Base-by-base conservation (phyloP, 2,797 vertebrate genomes). In the Lacerta viridis region DNA sequence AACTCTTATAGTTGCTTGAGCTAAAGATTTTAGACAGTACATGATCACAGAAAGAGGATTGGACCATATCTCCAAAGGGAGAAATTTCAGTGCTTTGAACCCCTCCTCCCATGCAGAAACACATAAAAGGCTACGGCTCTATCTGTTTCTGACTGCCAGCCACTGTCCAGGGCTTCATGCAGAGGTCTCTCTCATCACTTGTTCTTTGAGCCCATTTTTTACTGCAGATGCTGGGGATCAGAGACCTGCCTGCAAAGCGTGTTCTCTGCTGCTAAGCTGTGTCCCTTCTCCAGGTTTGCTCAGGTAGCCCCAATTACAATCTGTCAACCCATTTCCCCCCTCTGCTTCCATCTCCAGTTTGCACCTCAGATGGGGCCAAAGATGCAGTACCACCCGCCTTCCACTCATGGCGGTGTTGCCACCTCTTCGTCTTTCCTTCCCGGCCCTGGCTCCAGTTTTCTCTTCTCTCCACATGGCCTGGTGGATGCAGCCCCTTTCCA, bases 351-450 rank as follows among this genome's bases (percentile, higher is more conserved):
- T 69, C 25, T 90, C 83, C 93, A 98, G 98, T 98, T 98, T 95
- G 96, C 97, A 97, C 97, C 94, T 96, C 97, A 94, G 41, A 91
- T 96, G 90, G 93, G 95, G 93, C 95, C 98, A 91, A 98, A 98
- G 97, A 96, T 98, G 94, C 98, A 97, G 92, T 98, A 98, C 97
- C 98, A 96, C 84, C 97, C 82, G 0, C 93, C 97, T 92, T 98
- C 97, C 68, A 97, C 97, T 66, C 96, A 98, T 91, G 97, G 97
- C 87, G 95, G 93, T 85, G 36, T 89, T 86, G 95, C 93, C 89
- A 94, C 97, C 43, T 27, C 93, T 86, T 89, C 92, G 80, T 94
- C 97, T 92, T 98, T 98, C 61, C 98, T 97, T 74, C 96, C 98
- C 92, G 98, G 97, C 88, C 95, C 94, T 86, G 95, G 93, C 86